Evolutionary conservation across 2,113 vertebrate genomes (phyloP), one percentile per base, ranked within the genome.

Genomic region (Elephas maximus): DNA sequence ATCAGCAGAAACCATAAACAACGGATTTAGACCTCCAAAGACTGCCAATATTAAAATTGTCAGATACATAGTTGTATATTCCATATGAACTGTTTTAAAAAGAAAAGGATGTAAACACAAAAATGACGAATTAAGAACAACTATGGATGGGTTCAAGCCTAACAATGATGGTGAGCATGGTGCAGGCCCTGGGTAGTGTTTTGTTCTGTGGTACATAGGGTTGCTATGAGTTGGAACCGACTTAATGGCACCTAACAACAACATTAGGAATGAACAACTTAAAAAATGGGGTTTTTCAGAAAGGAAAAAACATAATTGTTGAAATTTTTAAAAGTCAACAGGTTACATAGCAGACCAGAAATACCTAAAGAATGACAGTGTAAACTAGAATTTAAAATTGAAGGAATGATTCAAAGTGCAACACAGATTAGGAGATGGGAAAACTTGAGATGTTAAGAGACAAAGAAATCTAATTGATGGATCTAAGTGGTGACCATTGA

Each of bases 321-420:
- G 77, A 28, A 85, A 62, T 24, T 83, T 80, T 48, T 18, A 57
- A 93, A 78, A 65, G 87, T 91, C 21, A 85, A 28, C 21, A 63
- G n/a, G 73, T 69, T 92, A 82, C 76, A 57, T 4, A 65, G 24
- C 41, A 89, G 33, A 57, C 84, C 44, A 63, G 91, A 79, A 91
- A 84, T 79, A 87, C 11, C 5, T 67, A 5, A 90, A 86, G 51
- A 78, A 92, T 89, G 69, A 84, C 57, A 81, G 12, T 37, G 37
- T 24, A 23, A 93, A 86, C 9, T 77, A 6, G n/a, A 86, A 71
- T 71, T 87, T 90, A 10, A 65, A 90, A 93, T 12, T 86, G 65
- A 95, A 89, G 63, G 94, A 85, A 93, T 93, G 41, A 81, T 48
- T 86, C 65, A 88, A 30, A 80, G 76, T 81, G 33, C 3, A 71